Evolutionary conservation across 2,888 invertebrate genomes (phyloP).

Genomic region (Rhogogaster chlorosoma): DNA sequence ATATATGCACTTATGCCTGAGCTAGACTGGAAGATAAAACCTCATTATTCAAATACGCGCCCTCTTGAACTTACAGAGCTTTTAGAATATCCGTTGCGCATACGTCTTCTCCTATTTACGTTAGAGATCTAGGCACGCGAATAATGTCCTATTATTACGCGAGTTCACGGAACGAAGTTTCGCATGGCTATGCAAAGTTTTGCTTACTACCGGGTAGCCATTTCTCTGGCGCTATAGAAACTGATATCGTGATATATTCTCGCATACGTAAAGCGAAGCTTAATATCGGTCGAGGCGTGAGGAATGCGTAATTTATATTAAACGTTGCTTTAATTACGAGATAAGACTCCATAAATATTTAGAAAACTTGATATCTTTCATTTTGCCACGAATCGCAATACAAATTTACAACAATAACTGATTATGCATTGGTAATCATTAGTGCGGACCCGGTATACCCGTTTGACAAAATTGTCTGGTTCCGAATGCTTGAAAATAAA

Average conservation of each 20-base stretch:
- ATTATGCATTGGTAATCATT: neutral
- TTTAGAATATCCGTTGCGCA: conserved; percentile 54
- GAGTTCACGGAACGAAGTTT: conserved; percentile 49
- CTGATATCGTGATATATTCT: conserved; percentile 44
- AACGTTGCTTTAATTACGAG: neutral
- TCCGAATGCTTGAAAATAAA: neutral
- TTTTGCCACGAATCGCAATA: neutral
- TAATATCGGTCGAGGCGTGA: conserved; percentile 25
- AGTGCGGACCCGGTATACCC: neutral
- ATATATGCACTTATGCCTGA: neutral
- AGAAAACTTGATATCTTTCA: neutral
- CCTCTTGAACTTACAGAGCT: conserved; percentile 56
- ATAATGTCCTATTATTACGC: conserved; percentile 66
- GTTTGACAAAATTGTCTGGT: neutral
- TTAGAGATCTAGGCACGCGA: conserved; percentile 58
- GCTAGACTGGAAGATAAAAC: conserved; percentile 49
- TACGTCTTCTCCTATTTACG: conserved; percentile 56
- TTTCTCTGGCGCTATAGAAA: conserved; percentile 19
- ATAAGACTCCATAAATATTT: neutral
- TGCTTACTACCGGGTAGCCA: conserved; percentile 48
- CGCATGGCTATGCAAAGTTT: conserved; percentile 49
- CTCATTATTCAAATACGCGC: conserved; percentile 58
- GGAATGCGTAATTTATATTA: conserved; percentile 20
- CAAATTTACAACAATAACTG: neutral
- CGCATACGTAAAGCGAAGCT: conserved; percentile 21